Conservation (phyloP, 2,113 vertebrate genomes). For the Equus quagga region DNA sequence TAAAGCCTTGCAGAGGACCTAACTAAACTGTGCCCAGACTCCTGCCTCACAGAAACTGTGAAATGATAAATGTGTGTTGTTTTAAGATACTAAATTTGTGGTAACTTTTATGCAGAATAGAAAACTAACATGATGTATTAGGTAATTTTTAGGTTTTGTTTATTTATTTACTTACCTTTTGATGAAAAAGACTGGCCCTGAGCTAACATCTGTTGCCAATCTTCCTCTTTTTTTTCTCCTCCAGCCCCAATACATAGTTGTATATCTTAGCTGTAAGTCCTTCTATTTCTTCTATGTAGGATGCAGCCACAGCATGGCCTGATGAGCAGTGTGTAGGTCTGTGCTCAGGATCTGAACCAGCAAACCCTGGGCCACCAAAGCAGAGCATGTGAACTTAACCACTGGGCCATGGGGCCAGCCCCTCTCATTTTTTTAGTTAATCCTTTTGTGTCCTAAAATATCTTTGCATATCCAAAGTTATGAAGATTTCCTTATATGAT, state of each 20-base stretch:
- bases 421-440: not conserved
- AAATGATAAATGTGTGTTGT: not conserved
- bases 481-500: not conserved
- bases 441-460: not conserved
- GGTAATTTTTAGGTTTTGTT: not conserved
- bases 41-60: not conserved
- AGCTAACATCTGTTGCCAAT: no score
- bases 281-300: no score
- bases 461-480: not conserved
- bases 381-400: no score
- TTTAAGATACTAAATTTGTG: not conserved
- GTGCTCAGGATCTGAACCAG: no score
- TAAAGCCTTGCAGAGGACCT: not conserved
- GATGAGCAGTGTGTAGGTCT: no score
- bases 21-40: not conserved
- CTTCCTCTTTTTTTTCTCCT: no score
- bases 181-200: no score
- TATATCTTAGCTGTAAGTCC: no score
- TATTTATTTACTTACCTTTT: not conserved
- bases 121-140: not conserved
- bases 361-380: no score
- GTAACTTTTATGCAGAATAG: not conserved
- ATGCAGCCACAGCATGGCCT: no score
- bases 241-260: no score
- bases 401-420: no score